Evolutionary conservation across 2,888 invertebrate genomes (phyloP).

Genomic region (Heliconius sara): DNA sequence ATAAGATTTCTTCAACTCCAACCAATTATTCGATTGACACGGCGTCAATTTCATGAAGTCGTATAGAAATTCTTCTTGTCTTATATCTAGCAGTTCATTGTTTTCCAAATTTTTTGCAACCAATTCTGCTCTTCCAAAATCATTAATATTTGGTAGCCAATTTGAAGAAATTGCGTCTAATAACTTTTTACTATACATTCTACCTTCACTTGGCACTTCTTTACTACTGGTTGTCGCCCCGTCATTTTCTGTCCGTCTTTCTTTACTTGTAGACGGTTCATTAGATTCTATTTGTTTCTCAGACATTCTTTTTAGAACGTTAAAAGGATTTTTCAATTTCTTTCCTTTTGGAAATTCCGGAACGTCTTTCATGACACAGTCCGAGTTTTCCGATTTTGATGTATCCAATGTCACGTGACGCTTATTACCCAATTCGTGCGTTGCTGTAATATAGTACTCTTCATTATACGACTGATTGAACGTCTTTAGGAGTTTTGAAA

Average conservation of each 20-base stretch:
- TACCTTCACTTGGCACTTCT: conserved; percentile 28
- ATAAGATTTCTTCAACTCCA: conserved; percentile 67
- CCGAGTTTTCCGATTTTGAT: conserved; percentile 65
- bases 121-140: conserved; percentile 71
- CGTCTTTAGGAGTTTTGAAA: conserved; percentile 67
- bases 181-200: conserved; percentile 51
- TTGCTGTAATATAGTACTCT: conserved; percentile 63
- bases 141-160: conserved; percentile 66
- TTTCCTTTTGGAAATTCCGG: conserved; percentile 53
- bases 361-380: conserved; percentile 60
- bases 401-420: conserved; percentile 64
- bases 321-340: conserved; percentile 72
- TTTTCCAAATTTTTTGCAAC: conserved; percentile 50
- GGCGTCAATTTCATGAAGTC: conserved; percentile 62
- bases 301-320: conserved; percentile 64
- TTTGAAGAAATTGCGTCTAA: conserved; percentile 55
- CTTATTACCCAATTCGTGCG: conserved; percentile 63
- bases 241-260: conserved; percentile 20
- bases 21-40: conserved; percentile 62
- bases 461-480: conserved; percentile 71
- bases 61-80: conserved; percentile 61
- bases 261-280: conserved; percentile 37
- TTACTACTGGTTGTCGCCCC: conserved; percentile 20
- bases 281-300: conserved; percentile 52
- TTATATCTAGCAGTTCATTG: conserved; percentile 53